Percentiles rank a stretch among this genome's conserved stretches.
Conservation (phyloP, 2,113 vertebrate genomes). For the Anolis sagrei region DNA sequence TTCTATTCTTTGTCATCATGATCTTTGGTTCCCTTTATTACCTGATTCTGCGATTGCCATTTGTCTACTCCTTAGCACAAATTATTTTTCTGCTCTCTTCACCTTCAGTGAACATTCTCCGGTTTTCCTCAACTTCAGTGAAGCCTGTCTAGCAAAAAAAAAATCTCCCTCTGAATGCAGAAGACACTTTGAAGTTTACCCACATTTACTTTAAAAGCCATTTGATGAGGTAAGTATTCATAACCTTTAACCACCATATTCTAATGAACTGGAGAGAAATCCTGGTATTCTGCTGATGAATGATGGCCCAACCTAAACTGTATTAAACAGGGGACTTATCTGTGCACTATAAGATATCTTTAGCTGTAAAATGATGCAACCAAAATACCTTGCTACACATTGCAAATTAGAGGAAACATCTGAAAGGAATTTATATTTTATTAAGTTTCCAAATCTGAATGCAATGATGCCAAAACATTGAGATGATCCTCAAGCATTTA, state of each 20-base stretch:
- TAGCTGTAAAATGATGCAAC: not conserved
- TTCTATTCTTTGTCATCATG: slow-evolving; percentile 55
- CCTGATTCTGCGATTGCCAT: slow-evolving; percentile 59
- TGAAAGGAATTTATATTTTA: not conserved
- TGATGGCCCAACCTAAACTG: not conserved
- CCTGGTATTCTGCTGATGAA: not conserved
- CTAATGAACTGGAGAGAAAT: slow-evolving; percentile 3
- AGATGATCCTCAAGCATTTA: not conserved
- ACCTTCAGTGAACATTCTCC: slow-evolving; percentile 47
- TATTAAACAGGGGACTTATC: not conserved
- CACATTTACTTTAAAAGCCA: not conserved
- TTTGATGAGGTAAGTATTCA: not conserved
- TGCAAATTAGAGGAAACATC: not conserved
- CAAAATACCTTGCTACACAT: not conserved
- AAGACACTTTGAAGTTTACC: not conserved
- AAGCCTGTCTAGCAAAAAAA: slow-evolving; percentile 49
- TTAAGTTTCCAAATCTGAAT: not conserved
- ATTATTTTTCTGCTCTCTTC: slow-evolving; percentile 61
- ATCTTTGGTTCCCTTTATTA: slow-evolving; percentile 50
- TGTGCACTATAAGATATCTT: not conserved
- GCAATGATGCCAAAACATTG: not conserved
- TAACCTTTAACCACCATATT: not conserved
- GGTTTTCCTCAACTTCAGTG: slow-evolving; percentile 59
- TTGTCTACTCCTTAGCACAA: slow-evolving; percentile 49
- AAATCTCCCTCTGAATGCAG: not conserved